Conservation (phyloP, 37 sponge, comb jelly and placozoan species). For the Diacarnus erythraeanus region DNA sequence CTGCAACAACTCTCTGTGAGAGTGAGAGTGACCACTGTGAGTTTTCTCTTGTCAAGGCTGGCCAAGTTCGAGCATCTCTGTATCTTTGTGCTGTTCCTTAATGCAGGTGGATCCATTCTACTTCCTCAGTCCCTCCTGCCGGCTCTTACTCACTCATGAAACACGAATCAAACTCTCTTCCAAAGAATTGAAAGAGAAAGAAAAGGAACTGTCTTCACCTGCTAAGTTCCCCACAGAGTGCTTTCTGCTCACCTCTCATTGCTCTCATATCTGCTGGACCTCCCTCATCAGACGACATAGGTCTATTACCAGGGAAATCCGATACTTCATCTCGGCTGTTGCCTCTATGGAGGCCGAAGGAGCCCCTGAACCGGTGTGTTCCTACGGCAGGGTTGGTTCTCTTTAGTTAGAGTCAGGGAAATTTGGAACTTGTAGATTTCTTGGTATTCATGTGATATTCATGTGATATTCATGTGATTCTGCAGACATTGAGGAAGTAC, state of each 20-base stretch:
- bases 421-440: too few relatives aligned
- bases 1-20: conserved; percentile 76
- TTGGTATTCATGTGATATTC: neutral
- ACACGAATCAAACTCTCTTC: conserved; percentile 44
- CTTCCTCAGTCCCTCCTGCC: conserved; percentile 15
- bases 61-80: neutral
- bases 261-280: conserved; percentile 72
- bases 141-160: conserved; percentile 41
- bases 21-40: conserved; percentile 70
- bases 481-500: neutral
- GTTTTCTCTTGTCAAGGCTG: neutral
- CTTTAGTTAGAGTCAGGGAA: too few relatives aligned
- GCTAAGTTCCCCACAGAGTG: conserved; percentile 94
- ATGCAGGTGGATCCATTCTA: conserved; percentile 61
- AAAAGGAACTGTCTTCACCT: conserved; percentile 7
- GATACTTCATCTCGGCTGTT: conserved; percentile 17
- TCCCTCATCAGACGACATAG: conserved; percentile 54
- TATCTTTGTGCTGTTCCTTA: too few relatives aligned
- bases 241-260: conserved; percentile 83
- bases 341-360: conserved; percentile 5
- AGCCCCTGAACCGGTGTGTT: neutral
- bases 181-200: conserved; percentile 38
- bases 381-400: neutral
- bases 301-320: conserved; percentile 42
- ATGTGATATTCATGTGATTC: neutral